Conservation (phyloP, 35 echinoderm and acorn worm genomes). For the Ptychodera flava region DNA sequence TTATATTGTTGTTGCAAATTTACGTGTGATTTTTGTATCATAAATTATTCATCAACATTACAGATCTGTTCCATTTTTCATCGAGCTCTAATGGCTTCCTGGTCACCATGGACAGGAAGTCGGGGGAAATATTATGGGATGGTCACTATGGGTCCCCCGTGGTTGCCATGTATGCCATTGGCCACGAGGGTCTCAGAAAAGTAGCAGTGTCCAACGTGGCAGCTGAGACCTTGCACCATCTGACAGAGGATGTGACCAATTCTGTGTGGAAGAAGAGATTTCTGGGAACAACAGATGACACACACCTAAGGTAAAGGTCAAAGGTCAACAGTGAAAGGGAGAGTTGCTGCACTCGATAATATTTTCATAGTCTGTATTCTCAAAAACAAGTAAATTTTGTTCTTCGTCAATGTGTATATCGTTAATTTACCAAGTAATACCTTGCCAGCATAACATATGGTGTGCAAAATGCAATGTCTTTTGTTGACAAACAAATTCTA, state of each 20-base stretch:
- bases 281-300: slow-evolving; percentile 43
- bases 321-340: too few species aligned
- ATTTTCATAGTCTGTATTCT: too few species aligned
- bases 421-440: too few species aligned
- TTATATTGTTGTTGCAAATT: too few species aligned
- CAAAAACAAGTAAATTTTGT: too few species aligned
- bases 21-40: too few species aligned
- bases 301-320: slow-evolving; percentile 68
- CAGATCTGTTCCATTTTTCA: slow-evolving; percentile 80
- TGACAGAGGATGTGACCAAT: slow-evolving; percentile 52
- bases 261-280: slow-evolving; percentile 79
- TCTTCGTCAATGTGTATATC: too few species aligned
- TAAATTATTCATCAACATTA: too few species aligned
- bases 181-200: slow-evolving; percentile 74
- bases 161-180: slow-evolving; percentile 65
- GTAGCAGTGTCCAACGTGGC: slow-evolving; percentile 57
- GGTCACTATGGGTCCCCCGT: slow-evolving; percentile 78
- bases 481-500: too few species aligned
- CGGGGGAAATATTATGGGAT: slow-evolving; percentile 84
- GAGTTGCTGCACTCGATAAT: too few species aligned
- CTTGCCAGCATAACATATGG: too few species aligned
- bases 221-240: slow-evolving; percentile 58
- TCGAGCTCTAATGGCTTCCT: slow-evolving; percentile 74
- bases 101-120: slow-evolving; percentile 63
- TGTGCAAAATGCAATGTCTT: too few species aligned